phyloP scores from a whole-genome alignment of 2,797 vertebrate species.

The Ctenochaetus hawaiiensis region DNA sequence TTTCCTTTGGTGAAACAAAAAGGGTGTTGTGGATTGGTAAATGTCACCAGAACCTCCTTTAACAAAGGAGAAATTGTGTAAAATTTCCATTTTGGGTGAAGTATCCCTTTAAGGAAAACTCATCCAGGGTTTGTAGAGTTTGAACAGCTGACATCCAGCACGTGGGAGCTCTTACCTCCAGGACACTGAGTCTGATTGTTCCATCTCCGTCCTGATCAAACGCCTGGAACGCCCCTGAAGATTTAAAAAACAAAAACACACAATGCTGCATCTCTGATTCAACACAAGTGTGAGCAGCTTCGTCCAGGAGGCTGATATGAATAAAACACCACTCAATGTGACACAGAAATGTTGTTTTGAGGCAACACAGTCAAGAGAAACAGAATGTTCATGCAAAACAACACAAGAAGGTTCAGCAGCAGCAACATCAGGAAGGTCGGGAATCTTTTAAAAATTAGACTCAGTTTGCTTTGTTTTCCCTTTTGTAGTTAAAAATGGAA shows the following conservation, averaged over 20 bases:
- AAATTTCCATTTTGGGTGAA: too few relatives aligned
- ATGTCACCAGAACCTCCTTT: too few relatives aligned
- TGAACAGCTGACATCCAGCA: too few relatives aligned
- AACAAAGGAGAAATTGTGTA: too few relatives aligned
- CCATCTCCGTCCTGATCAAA: constrained; percentile 97
- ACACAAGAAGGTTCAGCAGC: background rate
- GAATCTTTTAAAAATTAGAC: background rate
- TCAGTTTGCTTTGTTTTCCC: background rate
- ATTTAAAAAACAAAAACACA: constrained; percentile 32
- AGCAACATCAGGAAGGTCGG: background rate
- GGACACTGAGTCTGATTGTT: constrained; percentile 94
- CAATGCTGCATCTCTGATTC: constrained; percentile 19
- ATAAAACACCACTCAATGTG: too few relatives aligned
- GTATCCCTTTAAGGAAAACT: too few relatives aligned
- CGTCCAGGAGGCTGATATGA: too few relatives aligned
- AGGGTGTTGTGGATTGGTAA: too few relatives aligned
- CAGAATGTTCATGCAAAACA: background rate
- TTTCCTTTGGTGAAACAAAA: too few relatives aligned
- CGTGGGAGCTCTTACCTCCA: constrained; percentile 79
- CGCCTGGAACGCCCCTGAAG: constrained; percentile 95
- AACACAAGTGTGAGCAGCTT: background rate
- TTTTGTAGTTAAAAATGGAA: background rate
- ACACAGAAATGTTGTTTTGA: too few relatives aligned
- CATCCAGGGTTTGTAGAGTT: too few relatives aligned
- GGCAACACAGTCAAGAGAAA: background rate